These are phyloP conservation scores for Muschampia plurimacula DNA, from an alignment of 2,888 invertebrate species.

Conservation along the genomic window DNA sequence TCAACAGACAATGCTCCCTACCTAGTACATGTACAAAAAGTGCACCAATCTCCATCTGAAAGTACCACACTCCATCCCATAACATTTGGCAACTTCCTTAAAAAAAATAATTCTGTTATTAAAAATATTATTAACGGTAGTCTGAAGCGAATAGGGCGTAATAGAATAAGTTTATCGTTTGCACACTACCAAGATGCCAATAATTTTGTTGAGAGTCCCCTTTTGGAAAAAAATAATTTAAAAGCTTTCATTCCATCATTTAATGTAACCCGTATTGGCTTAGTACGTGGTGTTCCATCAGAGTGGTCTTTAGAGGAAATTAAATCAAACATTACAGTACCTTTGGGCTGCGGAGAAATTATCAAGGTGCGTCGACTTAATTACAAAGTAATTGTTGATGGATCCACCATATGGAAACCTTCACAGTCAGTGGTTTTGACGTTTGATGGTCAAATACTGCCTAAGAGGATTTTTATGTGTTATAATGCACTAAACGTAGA, in stretches of 20 bases:
- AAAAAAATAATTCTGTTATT: neutral
- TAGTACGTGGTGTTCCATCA: constrained; percentile 3
- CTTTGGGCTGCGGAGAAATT: constrained; percentile 8
- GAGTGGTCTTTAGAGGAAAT: constrained; percentile 7
- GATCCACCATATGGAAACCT: constrained; percentile 13
- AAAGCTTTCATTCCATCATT: constrained; percentile 20
- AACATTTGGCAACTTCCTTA: constrained; percentile 6
- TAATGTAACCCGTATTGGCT: constrained; percentile 8
- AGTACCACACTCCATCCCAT: constrained; percentile 19
- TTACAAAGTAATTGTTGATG: constrained; percentile 11
- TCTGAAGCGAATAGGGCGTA: constrained; percentile 3
- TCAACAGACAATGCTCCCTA: constrained; percentile 9
- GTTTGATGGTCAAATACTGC: constrained; percentile 23
- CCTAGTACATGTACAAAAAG: constrained; percentile 12
- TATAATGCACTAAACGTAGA: constrained; percentile 31
- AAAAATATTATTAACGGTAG: constrained; percentile 1
- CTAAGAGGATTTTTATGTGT: constrained; percentile 21
- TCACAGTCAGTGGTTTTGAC: constrained; percentile 17
- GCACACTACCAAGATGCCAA: neutral
- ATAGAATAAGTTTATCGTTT: neutral
- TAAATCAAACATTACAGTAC: neutral
- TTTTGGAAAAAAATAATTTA: constrained; percentile 7
- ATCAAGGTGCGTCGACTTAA: neutral
- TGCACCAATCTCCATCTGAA: constrained; percentile 1
- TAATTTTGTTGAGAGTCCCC: neutral